Base-by-base conservation (phyloP, 2,797 vertebrate species). In the Poliocrania exsul region DNA sequence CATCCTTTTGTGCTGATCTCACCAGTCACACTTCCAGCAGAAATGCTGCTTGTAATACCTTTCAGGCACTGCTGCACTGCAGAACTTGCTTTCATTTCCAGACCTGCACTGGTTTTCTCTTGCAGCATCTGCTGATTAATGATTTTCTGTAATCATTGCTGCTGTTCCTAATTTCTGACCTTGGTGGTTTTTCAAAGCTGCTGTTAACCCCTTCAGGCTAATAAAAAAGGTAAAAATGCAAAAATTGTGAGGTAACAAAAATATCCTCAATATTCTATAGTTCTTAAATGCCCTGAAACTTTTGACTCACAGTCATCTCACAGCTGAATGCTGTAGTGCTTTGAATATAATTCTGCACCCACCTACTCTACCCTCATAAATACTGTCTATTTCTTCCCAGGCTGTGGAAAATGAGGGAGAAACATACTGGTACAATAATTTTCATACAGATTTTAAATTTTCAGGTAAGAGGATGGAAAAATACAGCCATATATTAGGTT, bases 71-170 rank as follows among this genome's bases (percentile, higher is more conserved):
- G 86, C 93, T 95, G 95, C 97, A 97, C 72, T 95, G 97, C 95
- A 96, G 95, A 94, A 85, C 66, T 90, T 86, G 67, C 80, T 92
- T 95, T 94, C 62, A 23, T 90, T 86, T 88, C 64, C 67, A 94
- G 85, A 87, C 37, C 88, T 82, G 57, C 35, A 66, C 81, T 84
- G 61, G 77, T 94, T 81, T 66, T 21, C 73, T 81, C 79, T 83
- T 91, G 69, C 93, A 95, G 93, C 77, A 86, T 91, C 82, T 94
- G 93, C 89, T 93, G 88, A 94, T 95, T 66, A 93, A 92, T 95
- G 71, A 11, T 79, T 74, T 95, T 92, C 57, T 62, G 0, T 47
- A 83, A 53, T 54, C 58, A 29, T 70, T 69, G 53, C 46, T 90
- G 50, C 74, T 92, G 20, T 86, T 87, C 58, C 65, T 16, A 29